Base-by-base conservation (phyloP, 64 coral and sea anemone species). In the Porites australiensis region DNA sequence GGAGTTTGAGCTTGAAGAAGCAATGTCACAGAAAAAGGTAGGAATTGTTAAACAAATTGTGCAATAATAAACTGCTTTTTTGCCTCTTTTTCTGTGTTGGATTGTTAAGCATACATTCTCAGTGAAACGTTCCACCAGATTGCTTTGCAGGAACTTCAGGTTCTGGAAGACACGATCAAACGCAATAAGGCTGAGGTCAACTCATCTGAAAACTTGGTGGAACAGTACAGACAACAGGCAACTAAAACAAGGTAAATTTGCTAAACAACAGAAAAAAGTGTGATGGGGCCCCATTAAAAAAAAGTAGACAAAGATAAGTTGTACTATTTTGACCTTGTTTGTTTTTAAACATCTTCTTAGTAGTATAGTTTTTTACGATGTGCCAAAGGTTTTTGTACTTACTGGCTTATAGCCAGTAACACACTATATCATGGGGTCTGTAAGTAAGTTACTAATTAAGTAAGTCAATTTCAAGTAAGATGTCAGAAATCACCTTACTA, bases 141-240 rank as follows among this genome's bases (percentile, higher is more conserved):
- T 70, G 91, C 91, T 79, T 18, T 96, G 15, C 87, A 96, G 22
- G 98, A 99, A 70, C 50, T 94, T 82, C 82, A 91, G 7, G 79
- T 87, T n/a, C 64, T 99, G 19, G 89, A 94, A 79, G 94, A 99
- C 4, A 71, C 91, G 20, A 64, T 96, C 60, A 96, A 92, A 79
- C 82, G 89, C 19, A 96, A 95, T 22, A 74, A 68, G 92, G 98
- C 98, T 20, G 98, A 99, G 50, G 91, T 99, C 79, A 99, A 96
- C 13, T 96, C 98, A 19, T 96, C 94, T 27, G 94, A 99, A 87
- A 93, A 95, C 21, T 79, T 99, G 44, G 94, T 89, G 2, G 98
- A 99, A 49, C 82, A 99, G 68, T 99, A 99, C 88, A 80, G 92
- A 82, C 91, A 96, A 71, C 91, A 96, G 61, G 98, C 94, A 12